Base-by-base conservation (phyloP, 2,113 vertebrate species). In the Pluvianellus socialis region DNA sequence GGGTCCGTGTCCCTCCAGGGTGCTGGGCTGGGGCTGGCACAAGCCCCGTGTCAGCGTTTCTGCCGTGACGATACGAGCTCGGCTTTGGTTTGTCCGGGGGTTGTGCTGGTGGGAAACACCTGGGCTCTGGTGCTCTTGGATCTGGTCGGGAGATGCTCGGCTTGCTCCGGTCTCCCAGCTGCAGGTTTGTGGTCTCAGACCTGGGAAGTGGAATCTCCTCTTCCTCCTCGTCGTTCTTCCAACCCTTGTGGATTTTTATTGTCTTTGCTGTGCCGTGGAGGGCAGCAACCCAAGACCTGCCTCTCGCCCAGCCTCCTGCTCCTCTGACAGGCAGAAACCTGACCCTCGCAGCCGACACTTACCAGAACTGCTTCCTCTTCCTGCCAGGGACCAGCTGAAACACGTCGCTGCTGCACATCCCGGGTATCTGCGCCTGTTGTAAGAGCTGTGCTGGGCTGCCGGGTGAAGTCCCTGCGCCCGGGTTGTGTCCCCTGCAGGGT, bases 81-180 rank as follows among this genome's bases (percentile, higher is more conserved):
- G 2, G 35, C 4, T 0, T 15, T 16, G 27, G 53, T 53, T 52
- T 28, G 61, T 17, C n/a, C 28, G 49, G 19, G 76, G 35, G 27
- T 35, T 6, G 10, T 14, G 38, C 18, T 10, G 27, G 20, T 14
- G 73, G 73, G 65, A 10, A 26, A 8, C 50, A 10, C 40, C 14
- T 5, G n/a, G 44, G 58, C 63, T 61, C 52, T 23, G 1, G 27
- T 1, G 1, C 19, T 1, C 15, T 12, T 4, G n/a, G 24, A 1
- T 62, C 28, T 47, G 70, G 27, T 11, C 10, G 14, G 17, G 40
- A 18, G 24, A 6, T 5, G 30, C 45, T n/a, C 7, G 47, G 52
- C 28, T 67, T 8, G 28, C 28, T 70, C 47, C 62, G 21, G 55
- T 4, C 23, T 30, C 8, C 24, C 58, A 49, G 59, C 70, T 59